Conservation (phyloP, 2,113 vertebrate genomes). For the Calyptomena viridis region DNA sequence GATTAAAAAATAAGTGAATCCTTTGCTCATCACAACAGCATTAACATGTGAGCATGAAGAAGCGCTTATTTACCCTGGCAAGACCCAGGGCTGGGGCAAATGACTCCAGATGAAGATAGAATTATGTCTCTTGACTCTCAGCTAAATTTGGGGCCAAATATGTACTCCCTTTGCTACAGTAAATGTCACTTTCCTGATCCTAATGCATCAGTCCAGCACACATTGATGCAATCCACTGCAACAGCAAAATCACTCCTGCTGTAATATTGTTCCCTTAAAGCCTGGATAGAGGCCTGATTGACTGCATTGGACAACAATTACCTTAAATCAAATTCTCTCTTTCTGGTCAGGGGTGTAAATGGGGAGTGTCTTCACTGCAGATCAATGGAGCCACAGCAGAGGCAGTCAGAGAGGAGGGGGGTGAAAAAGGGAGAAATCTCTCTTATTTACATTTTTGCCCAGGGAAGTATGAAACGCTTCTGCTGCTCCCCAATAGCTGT, state of each 20-base stretch:
- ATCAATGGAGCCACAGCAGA: neutral
- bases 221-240: slow-evolving; percentile 46
- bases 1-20: neutral
- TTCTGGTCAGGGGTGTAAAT: neutral
- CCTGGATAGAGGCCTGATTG: neutral
- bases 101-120: slow-evolving; percentile 32
- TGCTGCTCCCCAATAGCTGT: neutral
- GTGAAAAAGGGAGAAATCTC: neutral
- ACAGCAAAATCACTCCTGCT: neutral
- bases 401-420: neutral
- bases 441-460: neutral
- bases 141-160: slow-evolving; percentile 42
- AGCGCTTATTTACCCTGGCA: slow-evolving; percentile 22
- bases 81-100: slow-evolving; percentile 7
- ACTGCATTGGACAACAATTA: slow-evolving; percentile 14
- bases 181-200: slow-evolving; percentile 46
- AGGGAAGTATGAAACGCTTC: rapidly evolving
- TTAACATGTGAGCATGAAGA: slow-evolving; percentile 30
- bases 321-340: slow-evolving; percentile 37
- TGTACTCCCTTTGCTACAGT: neutral
- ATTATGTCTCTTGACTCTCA: slow-evolving; percentile 1
- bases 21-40: slow-evolving; percentile 19
- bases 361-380: neutral
- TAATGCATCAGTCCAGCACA: slow-evolving; percentile 12
- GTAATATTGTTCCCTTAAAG: slow-evolving; percentile 40